Evolutionary conservation across 2,797 vertebrate genomes (phyloP).

Genomic region (Siniperca scherzeri): DNA sequence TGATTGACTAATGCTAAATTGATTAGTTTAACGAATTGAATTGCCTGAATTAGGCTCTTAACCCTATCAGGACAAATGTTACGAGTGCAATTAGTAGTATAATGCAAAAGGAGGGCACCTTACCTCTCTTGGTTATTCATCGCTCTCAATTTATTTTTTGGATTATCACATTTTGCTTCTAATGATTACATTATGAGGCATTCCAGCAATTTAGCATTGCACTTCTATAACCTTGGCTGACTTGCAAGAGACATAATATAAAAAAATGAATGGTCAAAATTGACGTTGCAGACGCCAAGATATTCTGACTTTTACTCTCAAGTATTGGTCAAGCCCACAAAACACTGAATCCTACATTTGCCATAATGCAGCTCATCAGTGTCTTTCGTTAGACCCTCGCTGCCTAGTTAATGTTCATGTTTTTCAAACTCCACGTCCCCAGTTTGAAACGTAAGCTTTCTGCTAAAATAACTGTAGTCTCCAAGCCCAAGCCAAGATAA

Average conservation of each 20-base stretch:
- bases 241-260: neutral
- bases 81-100: neutral
- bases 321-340: neutral
- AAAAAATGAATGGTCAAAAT: neutral
- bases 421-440: neutral
- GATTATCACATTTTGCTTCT: neutral
- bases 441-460: neutral
- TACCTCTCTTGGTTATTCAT: neutral
- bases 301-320: neutral
- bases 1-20: slow-evolving; percentile 35
- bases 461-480: neutral
- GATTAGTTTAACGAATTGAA: slow-evolving; percentile 43
- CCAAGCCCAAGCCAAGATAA: neutral
- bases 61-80: slow-evolving; percentile 1
- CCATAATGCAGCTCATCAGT: neutral
- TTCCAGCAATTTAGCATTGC: neutral
- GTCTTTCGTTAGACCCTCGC: neutral
- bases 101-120: neutral
- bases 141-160: neutral
- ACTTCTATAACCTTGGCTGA: neutral
- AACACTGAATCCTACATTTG: slow-evolving; percentile 1
- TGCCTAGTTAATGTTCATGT: neutral
- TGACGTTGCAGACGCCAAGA: neutral
- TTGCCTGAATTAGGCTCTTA: slow-evolving; percentile 11
- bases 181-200: neutral